A percentile compares a stretch with the other conserved stretches of the same genome.
phyloP scores from a whole-genome alignment of 2,888 invertebrate genomes.

The Syritta pipiens region DNA sequence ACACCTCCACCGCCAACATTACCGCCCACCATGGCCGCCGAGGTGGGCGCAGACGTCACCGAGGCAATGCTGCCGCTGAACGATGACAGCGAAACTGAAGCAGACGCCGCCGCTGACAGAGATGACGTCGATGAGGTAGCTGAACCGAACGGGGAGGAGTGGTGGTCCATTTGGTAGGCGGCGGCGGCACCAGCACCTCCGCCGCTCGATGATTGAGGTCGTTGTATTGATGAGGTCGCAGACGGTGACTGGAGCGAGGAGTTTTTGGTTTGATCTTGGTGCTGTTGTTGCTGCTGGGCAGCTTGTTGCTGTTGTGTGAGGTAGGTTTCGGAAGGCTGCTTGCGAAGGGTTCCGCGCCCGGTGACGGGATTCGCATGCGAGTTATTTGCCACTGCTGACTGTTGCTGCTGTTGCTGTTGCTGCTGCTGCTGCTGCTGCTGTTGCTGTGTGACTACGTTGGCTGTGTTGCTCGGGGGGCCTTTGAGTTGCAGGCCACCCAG shows the following conservation, averaged over 20 bases:
- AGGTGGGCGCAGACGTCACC: constrained; percentile 53
- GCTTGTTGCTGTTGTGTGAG: constrained; percentile 75
- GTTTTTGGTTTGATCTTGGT: constrained; percentile 73
- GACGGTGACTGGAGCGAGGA: constrained; percentile 71
- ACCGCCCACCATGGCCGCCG: constrained; percentile 48
- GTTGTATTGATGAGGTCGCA: constrained; percentile 71
- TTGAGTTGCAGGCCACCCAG: constrained; percentile 52
- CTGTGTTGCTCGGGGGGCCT: constrained; percentile 72
- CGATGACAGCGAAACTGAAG: constrained; percentile 75
- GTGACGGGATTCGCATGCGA: constrained; percentile 51
- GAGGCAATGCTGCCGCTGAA: constrained; percentile 75
- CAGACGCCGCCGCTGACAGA: constrained; percentile 41
- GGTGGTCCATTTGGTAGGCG: constrained; percentile 62
- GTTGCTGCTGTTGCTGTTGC: constrained; percentile 54
- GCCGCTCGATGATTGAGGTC: constrained; percentile 70
- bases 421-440: constrained; percentile 71
- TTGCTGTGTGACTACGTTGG: constrained; percentile 72
- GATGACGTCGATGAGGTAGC: constrained; percentile 76
- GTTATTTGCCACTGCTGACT: constrained; percentile 55
- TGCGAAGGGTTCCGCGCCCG: constrained; percentile 70
- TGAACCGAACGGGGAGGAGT: constrained; percentile 74
- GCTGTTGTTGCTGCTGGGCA: constrained; percentile 73
- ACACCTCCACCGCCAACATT: constrained; percentile 51
- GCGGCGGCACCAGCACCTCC: constrained; percentile 22
- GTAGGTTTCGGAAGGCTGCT: constrained; percentile 78